A percentile compares a stretch with the other conserved stretches of the same genome.
Conservation (phyloP, 2,888 invertebrate species). For the Argyresthia goedartella region DNA sequence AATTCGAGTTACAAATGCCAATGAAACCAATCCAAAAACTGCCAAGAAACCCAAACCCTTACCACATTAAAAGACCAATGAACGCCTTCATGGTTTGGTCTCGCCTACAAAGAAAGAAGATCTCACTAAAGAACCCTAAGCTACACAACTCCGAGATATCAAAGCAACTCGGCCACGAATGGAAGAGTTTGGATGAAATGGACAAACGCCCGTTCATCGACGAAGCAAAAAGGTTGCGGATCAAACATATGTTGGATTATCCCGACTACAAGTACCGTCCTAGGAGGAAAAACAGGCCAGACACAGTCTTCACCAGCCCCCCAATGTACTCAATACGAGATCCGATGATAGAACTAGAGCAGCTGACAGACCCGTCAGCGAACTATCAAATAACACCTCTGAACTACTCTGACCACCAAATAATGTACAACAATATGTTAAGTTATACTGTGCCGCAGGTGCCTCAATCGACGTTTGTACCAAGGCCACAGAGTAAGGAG, state of each 20-base stretch:
- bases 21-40: slow-evolving; percentile 36
- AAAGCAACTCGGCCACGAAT: slow-evolving; percentile 85
- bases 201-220: slow-evolving; percentile 91
- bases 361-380: slow-evolving; percentile 28
- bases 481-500: slow-evolving; percentile 38
- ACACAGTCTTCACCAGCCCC: slow-evolving; percentile 36
- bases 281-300: slow-evolving; percentile 70
- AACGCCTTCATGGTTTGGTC: slow-evolving; percentile 99
- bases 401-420: slow-evolving; percentile 44
- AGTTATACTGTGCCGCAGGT: slow-evolving; percentile 43
- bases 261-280: slow-evolving; percentile 81
- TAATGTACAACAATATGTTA: slow-evolving; percentile 58
- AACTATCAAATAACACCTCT: slow-evolving; percentile 39
- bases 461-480: slow-evolving; percentile 39
- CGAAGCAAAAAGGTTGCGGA: slow-evolving; percentile 85
- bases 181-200: slow-evolving; percentile 83
- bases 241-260: slow-evolving; percentile 79
- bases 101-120: slow-evolving; percentile 85
- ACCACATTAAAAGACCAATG: slow-evolving; percentile 96
- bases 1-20: slow-evolving; percentile 26
- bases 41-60: slow-evolving; percentile 69
- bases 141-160: slow-evolving; percentile 85
- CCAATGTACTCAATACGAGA: slow-evolving; percentile 40
- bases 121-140: slow-evolving; percentile 86
- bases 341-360: slow-evolving; percentile 47